Base-by-base conservation (phyloP, 2,113 vertebrate species). In the Megaptera novaeangliae region DNA sequence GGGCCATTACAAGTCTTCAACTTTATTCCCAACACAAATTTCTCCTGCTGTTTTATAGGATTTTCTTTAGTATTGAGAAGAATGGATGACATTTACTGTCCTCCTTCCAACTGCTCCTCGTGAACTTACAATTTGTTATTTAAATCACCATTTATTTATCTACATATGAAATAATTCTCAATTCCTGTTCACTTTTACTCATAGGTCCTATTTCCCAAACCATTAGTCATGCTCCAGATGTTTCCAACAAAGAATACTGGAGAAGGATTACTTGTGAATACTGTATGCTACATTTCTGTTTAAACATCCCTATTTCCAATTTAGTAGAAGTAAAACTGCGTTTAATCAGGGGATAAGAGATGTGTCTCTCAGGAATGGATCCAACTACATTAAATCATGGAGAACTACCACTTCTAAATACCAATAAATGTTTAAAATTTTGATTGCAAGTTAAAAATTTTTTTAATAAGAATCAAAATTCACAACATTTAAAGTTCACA, bases 171-270 rank as follows among this genome's bases (percentile, higher is more conserved):
- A 93, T 89, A 71, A 88, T 74, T 94, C 93, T 93, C 64, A 86
- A 46, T 82, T 97, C 25, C 63, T 95, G 3, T 89, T 94, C 95
- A 83, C 49, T 93, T 75, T 46, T 93, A 74, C 52, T 68, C 80
- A 72, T 29, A 66, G 25, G 20, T 69, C n/a, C 23, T 66, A 55
- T 87, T 94, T 80, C 66, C 68, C 68, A 89, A 97, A 96, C 14
- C 8, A 94, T 74, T 71, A 93, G 31, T 88, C 81, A 94, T 95
- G 17, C 85, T 96, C 78, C 95, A 95, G 66, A 94, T 97, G 88
- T 84, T 94, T 71, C 71, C n/a, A 95, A 75, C 59, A 41, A 39
- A 78, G 69, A 96, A 57, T 39, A 55, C 11, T 64, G 8, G 34
- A 77, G 36, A 95, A 93, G 23, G 34, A 46, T 71, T 93, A 94